Evolutionary conservation across 2,113 vertebrate genomes (phyloP), one percentile per base, ranked within the genome.

Genomic region (Oenanthe melanoleuca): DNA sequence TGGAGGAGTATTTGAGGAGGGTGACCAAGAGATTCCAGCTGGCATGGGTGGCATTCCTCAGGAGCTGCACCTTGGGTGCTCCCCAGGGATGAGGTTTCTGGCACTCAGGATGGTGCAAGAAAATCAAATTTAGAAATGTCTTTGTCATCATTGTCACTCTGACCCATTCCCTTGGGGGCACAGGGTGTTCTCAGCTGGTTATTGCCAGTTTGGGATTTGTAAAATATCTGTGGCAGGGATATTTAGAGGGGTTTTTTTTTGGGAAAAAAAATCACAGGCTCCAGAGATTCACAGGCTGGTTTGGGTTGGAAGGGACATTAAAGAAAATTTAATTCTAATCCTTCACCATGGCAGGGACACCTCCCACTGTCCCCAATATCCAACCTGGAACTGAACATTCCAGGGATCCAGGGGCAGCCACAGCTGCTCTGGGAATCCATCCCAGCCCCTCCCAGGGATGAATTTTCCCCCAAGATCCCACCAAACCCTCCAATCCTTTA

Each of bases 1-100:
- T 49, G 85, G 93, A 63, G 82, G 96, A 95, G 80, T 53, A 37
- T 91, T 78, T 96, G 56, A 92, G 96, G 92, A 92, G 66, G 2
- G 92, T 69, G 63, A 89, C 88, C 38, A 89, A 64, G 72, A 49
- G 21, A 67, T 50, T 52, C 64, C 56, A 73, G 6, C 42, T 44
- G 42, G 42, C 42, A 44, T 44, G 45, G 83, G 61, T 13, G 7
- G 60, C 70, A 71, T 95, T 92, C 57, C 74, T 93, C 65, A n/a
- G 89, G 44, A 95, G 64, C 38, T 79, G 61, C 74, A 40, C 73
- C 88, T 95, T 59, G 77, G 83, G 45, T 40, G 75, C 44, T 85
- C 69, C 57, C 74, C 42, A 34, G 88, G 89, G 89, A 88, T 92
- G 75, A 74, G 67, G 67, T 73, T 89, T 94, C 80, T 93, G 88